A percentile compares a stretch with the other conserved stretches of the same genome.
These are phyloP conservation scores for Lepidochrysops patricia DNA, from an alignment of 2,888 invertebrate genomes.

Conservation along the genomic window DNA sequence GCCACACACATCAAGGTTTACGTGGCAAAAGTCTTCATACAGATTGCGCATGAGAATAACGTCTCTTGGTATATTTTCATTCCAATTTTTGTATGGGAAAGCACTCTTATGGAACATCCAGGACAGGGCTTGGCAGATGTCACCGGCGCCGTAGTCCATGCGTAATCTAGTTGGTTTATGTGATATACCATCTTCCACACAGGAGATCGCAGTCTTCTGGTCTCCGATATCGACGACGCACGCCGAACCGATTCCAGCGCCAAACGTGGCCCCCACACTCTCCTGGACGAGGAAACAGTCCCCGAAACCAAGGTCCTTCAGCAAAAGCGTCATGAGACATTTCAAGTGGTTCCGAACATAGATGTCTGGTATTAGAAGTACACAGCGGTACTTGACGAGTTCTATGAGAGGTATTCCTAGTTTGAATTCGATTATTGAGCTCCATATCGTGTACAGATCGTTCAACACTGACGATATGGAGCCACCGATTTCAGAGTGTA, in stretches of 20 bases:
- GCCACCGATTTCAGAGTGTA: constrained; percentile 88
- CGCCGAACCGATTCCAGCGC: constrained; percentile 78
- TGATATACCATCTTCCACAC: constrained; percentile 97
- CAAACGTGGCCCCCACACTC: constrained; percentile 68
- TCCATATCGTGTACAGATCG: constrained; percentile 93
- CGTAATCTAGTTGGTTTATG: constrained; percentile 88
- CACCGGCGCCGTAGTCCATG: constrained; percentile 92
- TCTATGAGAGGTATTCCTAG: constrained; percentile 83
- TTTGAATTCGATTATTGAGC: constrained; percentile 82
- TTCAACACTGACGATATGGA: constrained; percentile 88
- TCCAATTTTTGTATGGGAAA: constrained; percentile 90
- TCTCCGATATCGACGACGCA: constrained; percentile 97
- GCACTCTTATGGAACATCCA: constrained; percentile 92
- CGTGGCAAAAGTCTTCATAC: constrained; percentile 93
- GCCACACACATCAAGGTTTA: constrained; percentile 92
- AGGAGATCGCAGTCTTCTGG: constrained; percentile 95
- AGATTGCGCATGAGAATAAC: constrained; percentile 86
- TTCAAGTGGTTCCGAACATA: constrained; percentile 90
- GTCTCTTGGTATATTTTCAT: constrained; percentile 82
- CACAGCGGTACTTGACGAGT: constrained; percentile 86
- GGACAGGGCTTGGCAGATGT: constrained; percentile 91
- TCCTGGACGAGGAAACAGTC: constrained; percentile 89
- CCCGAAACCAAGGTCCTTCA: constrained; percentile 88
- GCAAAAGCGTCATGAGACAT: constrained; percentile 85
- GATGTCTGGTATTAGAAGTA: constrained; percentile 91